phyloP scores from a whole-genome alignment of 2,888 invertebrate genomes.

The Folsomia candida region DNA sequence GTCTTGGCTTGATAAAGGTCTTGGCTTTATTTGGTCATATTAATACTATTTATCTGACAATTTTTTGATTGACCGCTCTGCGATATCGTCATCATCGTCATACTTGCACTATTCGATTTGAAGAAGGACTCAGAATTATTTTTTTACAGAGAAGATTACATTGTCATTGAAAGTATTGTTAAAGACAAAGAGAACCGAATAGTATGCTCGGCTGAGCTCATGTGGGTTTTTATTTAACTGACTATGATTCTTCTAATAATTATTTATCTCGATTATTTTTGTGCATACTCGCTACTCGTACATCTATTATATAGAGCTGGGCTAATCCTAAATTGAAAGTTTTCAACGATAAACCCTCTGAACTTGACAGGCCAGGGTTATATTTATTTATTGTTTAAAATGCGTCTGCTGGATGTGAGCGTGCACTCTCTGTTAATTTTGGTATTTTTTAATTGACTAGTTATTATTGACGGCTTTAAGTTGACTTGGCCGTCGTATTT shows the following conservation, averaged over 20 bases:
- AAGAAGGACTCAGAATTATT: too few relatives aligned
- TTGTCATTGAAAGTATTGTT: too few relatives aligned
- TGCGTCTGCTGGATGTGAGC: neutral
- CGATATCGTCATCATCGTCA: too few relatives aligned
- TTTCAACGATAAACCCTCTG: neutral
- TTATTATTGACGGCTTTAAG: neutral
- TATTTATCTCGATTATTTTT: too few relatives aligned
- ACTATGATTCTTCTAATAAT: too few relatives aligned
- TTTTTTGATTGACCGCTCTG: neutral
- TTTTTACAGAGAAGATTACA: neutral
- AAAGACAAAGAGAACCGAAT: too few relatives aligned
- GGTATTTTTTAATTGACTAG: neutral
- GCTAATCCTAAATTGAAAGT: neutral
- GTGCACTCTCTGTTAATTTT: neutral
- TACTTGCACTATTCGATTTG: neutral
- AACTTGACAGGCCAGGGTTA: conserved; percentile 14
- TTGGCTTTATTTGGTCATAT: conserved; percentile 24
- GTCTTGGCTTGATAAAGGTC: neutral
- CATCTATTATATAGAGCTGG: too few relatives aligned
- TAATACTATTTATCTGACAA: conserved; percentile 4
- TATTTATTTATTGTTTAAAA: neutral
- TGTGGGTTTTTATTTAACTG: too few relatives aligned
- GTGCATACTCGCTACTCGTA: too few relatives aligned
- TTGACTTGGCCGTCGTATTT: too few relatives aligned
- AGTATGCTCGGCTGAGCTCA: too few relatives aligned